Evolutionary conservation across 2,113 vertebrate species (phyloP), one percentile per base, ranked within the genome.

Genomic region (human): DNA sequence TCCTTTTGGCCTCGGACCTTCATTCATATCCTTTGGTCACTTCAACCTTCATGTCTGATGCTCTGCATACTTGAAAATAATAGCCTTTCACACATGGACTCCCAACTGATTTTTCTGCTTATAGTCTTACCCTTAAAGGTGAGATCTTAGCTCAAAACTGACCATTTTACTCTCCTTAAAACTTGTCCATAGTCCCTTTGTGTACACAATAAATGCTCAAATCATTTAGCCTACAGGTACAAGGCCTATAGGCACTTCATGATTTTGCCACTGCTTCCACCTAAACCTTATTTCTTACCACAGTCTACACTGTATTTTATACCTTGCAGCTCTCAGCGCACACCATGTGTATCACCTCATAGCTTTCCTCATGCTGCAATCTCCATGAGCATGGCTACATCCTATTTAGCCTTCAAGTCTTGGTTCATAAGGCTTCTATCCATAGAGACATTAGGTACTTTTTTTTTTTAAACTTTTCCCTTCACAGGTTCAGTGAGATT

Each of bases 91-190:
- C 13, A 52, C 7, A 2, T 16, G 68, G n/a, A 92, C 35, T 87
- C 12, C 22, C 70, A 64, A 48, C 40, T 78, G 25, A 10, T 35
- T 22, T 91, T 59, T 75, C 35, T 96, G 22, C 22, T 57, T 64
- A 10, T 70, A 43, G 0, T 93, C 11, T 83, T 3, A 70, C n/a
- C 17, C 14, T 18, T 86, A 38, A 64, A 22, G 59, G 59, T 12
- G 59, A 61, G 25, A 61, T 25, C 59, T 61, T 27, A 61, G 22
- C 45, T 90, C 12, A 73, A 92, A 93, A 45, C 1, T n/a, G 30
- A 90, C 9, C 52, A 30, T 92, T 85, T 88, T 48, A 48, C 4
- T 83, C 52, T 52, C 8, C n/a, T 79, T 84, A 88, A 81, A 88
- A 78, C 6, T 2, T 4, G n/a, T n/a, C 18, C 0, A 5, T 6